Percentiles rank a stretch among this genome's conserved stretches.
Conservation (phyloP, 2,113 vertebrate species). For the Fulmarus glacialis region DNA sequence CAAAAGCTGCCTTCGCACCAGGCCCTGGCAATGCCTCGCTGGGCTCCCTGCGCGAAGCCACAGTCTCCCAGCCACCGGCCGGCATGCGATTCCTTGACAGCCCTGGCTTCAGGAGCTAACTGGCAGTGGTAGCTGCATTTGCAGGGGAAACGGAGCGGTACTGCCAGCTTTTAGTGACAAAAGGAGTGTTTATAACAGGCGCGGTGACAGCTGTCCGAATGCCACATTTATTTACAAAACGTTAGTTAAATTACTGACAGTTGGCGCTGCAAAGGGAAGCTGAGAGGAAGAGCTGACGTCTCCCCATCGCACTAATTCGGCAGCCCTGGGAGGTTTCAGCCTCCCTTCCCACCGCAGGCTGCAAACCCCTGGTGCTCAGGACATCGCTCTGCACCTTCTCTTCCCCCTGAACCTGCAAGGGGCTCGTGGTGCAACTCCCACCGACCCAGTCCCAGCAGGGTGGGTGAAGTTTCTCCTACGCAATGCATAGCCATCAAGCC, state of each 20-base stretch:
- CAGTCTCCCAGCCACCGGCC: background rate
- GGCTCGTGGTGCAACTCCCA: rapidly evolving
- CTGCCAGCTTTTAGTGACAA: constrained; percentile 75
- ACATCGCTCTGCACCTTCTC: background rate
- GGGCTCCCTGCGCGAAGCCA: background rate
- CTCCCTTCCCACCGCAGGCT: background rate
- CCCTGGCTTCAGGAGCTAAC: constrained; percentile 38
- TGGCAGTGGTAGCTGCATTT: constrained; percentile 44
- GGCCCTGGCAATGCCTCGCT: background rate
- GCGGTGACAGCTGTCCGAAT: constrained; percentile 77
- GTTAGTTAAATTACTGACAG: constrained; percentile 80
- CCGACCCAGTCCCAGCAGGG: rapidly evolving
- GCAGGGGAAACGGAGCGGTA: constrained; percentile 23
- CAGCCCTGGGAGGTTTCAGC: background rate
- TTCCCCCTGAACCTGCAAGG: rapidly evolving
- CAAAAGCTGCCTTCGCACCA: background rate
- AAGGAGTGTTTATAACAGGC: constrained; percentile 73
- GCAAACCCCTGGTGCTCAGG: background rate
- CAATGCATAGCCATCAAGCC: rapidly evolving
- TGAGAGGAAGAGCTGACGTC: constrained; percentile 66
- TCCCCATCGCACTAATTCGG: background rate
- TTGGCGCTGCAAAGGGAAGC: constrained; percentile 67
- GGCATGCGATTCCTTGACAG: background rate
- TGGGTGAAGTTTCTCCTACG: background rate
- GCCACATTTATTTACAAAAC: constrained; percentile 80